Base-by-base conservation (phyloP, 2,797 vertebrate species). In the Catharus ustulatus region DNA sequence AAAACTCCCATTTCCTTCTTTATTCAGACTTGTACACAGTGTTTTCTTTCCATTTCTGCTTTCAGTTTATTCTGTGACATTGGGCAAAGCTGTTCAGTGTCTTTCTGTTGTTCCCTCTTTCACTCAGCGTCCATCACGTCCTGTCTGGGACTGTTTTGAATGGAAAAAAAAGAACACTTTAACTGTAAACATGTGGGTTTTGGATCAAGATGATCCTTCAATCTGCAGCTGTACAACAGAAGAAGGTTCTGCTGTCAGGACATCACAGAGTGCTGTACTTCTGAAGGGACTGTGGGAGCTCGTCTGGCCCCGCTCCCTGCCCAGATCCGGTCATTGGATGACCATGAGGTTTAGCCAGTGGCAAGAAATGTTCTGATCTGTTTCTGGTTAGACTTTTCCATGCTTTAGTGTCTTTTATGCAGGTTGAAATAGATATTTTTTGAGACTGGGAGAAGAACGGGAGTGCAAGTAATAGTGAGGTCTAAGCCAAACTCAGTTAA, bases 41-140 rank as follows among this genome's bases (percentile, higher is more conserved):
- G 34, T 52, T 92, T 57, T 78, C 49, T 82, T 94, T 89, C 81
- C 54, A 64, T 75, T 87, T 92, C 84, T 95, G 61, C 20, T 84
- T 92, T 84, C 27, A 63, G 23, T 23, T 36, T 84, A 6, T 69
- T 76, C 48, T 43, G 7, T 57, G 74, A 74, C 38, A 64, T 24
- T 48, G 36, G 42, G 13, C 17, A 84, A 66, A 82, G 13, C 63
- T 74, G 45, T 68, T 92, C 72, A 68, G 18, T 27, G 38, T 68
- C 42, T 78, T 82, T 51, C 18, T 59, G 73, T 43, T 82, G 7
- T 83, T 92, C 85, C 23, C 34, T 84, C 36, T 82, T 89, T 68
- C 43, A 34, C 29, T 59, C 68, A 22, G 5, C 6, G 27, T 64
- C 45, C 38, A n/a, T 62, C 74, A 67, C 0, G 0, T 73, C 34